Percentiles rank a stretch among this genome's conserved stretches.
phyloP scores from a whole-genome alignment of 2,888 invertebrate genomes.

The Pammene fasciana region DNA sequence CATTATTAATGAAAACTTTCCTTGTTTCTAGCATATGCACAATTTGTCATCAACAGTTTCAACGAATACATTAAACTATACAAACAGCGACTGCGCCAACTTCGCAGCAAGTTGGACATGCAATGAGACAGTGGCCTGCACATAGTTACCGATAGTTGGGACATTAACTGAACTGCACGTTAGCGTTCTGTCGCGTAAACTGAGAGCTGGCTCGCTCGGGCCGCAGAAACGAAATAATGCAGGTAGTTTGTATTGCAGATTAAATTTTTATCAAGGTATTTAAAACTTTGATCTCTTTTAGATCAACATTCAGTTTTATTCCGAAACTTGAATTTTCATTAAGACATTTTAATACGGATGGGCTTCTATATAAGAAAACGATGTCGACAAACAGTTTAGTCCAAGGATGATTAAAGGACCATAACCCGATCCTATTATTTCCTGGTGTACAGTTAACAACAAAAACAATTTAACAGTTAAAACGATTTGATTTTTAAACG shows the following conservation, averaged over 20 bases:
- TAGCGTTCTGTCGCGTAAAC: conserved; percentile 40
- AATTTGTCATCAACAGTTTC: conserved; percentile 12
- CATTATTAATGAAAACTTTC: not conserved
- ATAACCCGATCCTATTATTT: too few species aligned
- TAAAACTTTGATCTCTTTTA: too few species aligned
- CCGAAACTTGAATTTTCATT: too few species aligned
- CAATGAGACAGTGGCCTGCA: conserved; percentile 32
- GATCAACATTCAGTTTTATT: too few species aligned
- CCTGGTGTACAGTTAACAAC: too few species aligned
- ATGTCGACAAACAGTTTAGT: too few species aligned
- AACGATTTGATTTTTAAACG: too few species aligned
- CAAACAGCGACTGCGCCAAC: not conserved
- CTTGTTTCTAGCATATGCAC: not conserved
- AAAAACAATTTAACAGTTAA: too few species aligned
- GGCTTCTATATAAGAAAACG: too few species aligned
- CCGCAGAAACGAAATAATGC: not conserved
- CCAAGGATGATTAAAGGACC: too few species aligned
- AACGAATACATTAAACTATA: conserved; percentile 16
- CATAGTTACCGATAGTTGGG: conserved; percentile 40
- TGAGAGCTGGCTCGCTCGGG: conserved; percentile 13
- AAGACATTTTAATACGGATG: too few species aligned
- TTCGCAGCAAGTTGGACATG: conserved; percentile 19
- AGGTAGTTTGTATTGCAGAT: not conserved
- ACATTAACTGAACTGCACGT: conserved; percentile 38
- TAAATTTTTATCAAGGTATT: not conserved